Conservation (phyloP, 2,797 vertebrate species). For the Uromys caudimaculatus region DNA sequence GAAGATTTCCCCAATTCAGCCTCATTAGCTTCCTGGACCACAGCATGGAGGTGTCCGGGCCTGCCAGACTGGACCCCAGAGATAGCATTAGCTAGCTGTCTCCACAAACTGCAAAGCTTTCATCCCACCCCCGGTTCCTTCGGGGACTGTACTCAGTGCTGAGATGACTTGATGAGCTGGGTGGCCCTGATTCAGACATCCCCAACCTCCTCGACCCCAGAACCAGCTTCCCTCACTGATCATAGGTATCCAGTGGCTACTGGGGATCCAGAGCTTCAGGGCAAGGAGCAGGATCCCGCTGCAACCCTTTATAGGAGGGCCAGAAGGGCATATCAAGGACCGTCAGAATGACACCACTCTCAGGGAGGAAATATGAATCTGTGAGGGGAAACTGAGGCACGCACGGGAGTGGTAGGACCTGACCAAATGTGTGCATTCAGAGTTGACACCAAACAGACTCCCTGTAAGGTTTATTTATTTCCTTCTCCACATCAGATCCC, state of each 20-base stretch:
- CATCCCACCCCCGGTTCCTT: not conserved
- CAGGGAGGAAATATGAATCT: not conserved
- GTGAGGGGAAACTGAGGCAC: not conserved
- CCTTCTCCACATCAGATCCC: not conserved
- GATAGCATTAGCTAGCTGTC: not conserved
- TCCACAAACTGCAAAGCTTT: fast-evolving
- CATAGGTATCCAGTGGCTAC: too few relatives aligned
- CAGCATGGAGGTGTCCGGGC: not conserved
- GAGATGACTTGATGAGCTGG: not conserved
- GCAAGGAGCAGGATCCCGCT: fast-evolving
- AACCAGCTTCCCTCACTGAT: not conserved
- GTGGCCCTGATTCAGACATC: not conserved
- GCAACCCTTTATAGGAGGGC: not conserved
- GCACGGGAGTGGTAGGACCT: not conserved
- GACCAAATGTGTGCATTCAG: not conserved
- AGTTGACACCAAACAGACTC: not conserved
- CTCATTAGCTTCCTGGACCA: not conserved
- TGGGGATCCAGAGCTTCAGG: fast-evolving
- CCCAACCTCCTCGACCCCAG: not conserved
- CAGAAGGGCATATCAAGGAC: not conserved
- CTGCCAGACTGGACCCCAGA: not conserved
- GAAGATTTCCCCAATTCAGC: not conserved
- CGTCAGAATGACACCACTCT: not conserved
- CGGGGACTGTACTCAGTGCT: not conserved
- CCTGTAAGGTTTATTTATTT: not conserved